Base-by-base conservation (phyloP, 2,888 invertebrate genomes). In the Cremastinae sp. region DNA sequence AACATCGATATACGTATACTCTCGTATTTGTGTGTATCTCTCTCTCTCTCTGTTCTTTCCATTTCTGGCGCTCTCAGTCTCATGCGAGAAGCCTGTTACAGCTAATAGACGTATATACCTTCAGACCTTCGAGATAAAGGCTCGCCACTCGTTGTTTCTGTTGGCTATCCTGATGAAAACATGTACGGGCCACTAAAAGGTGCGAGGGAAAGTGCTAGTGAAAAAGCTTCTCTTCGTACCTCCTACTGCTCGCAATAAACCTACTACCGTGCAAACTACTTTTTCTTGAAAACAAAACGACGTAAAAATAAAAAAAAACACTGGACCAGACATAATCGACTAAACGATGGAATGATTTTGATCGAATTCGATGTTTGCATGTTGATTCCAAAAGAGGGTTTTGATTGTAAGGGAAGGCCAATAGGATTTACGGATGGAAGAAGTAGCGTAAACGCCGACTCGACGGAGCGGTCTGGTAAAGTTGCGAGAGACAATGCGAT, bases 51-150 rank as follows among this genome's bases (percentile, higher is more conserved):
- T 47, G 34, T 70, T 49, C 49, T 22, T 10, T 28, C n/a, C 38
- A 59, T 70, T 53, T 59, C 54, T 65, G 14, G 51, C 45, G 36
- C 20, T 70, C 65, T 41, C 47, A 12, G 38, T 22, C 69, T 36
- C 43, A 59, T 49, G 16, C 16, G 59, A 41, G 59, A 28, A 70
- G 43, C 22, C 22, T 65, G 65, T 65, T 28, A 49, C 36, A 47
- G 65, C 59, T 75, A 65, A 75, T 75, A 75, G 47, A 75, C 59
- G 74, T 74, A 58, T 75, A 75, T 61, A 65, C 45, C 65, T 70
- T 59, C 47, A 65, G 45, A 54, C 53, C 65, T 59, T 54, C 38
- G 34, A 61, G 70, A 70, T 70, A 70, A 75, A 66, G 70, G 70
- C 51, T 65, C 70, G 58, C 43, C 64, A 58, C 69, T 70, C 59